phyloP scores from a whole-genome alignment of 2,113 vertebrate species.

The Odobenus rosmarus region DNA sequence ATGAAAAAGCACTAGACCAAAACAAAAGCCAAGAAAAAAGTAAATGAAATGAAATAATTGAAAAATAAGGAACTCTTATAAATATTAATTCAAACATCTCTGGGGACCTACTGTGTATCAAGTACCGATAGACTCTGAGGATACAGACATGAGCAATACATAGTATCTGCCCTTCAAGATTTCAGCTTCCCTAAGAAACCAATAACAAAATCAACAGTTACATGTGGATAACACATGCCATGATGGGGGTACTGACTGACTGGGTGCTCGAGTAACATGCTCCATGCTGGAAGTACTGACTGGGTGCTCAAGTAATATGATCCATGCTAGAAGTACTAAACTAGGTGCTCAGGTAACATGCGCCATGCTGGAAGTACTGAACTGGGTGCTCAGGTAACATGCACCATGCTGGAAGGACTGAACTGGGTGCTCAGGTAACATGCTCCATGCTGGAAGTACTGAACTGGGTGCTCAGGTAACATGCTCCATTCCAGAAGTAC shows the following conservation, averaged over 20 bases:
- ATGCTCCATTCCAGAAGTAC: background rate
- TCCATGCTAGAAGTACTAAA: too few species aligned
- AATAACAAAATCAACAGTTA: background rate
- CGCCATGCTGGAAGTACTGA: too few species aligned
- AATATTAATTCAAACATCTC: background rate
- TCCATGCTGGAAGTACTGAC: background rate
- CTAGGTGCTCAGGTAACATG: rapidly evolving
- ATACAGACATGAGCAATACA: rapidly evolving
- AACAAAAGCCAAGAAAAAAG: background rate
- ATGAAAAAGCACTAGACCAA: background rate
- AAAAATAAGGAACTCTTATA: background rate
- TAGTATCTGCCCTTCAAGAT: background rate
- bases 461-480: too few species aligned
- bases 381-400: background rate
- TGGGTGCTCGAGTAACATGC: too few species aligned
- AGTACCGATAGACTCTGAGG: background rate
- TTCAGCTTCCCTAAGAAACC: background rate
- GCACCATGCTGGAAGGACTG: background rate
- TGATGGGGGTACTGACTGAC: too few species aligned
- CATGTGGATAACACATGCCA: rapidly evolving
- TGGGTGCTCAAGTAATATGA: too few species aligned
- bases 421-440: too few species aligned
- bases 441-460: background rate
- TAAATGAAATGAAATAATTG: background rate
- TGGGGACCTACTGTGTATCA: background rate